Base-by-base conservation (phyloP, 2,888 invertebrate genomes). In the Drosophila acutilabella region DNA sequence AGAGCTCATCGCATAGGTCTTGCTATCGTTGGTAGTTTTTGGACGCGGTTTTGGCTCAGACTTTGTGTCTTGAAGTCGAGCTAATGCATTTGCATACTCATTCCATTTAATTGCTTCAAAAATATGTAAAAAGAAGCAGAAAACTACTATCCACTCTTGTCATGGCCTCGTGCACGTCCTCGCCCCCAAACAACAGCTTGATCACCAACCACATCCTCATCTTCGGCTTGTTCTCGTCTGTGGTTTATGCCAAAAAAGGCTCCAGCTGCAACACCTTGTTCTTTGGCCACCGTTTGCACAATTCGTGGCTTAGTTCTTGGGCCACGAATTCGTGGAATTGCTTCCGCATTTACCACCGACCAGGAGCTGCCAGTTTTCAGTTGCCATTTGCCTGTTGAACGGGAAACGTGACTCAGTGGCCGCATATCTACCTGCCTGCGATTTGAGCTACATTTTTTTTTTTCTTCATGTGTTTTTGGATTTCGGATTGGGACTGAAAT, bases 51-150 rank as follows among this genome's bases (percentile, higher is more conserved):
- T 38, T 42, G 57, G 13, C 18, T 73, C 16, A 57, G 33, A 26
- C 33, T 65, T 41, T 38, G 48, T 56, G 51, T 71, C 44, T 69
- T 40, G 16, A 41, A 65, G 64, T 52, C 61, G 65, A 52, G 69
- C 83, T 70, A 80, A 88, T 85, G 86, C 83, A 82, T 82, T 82
- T 82, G 88, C 81, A 82, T 82, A 86, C 81, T 88, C 86, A 86
- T 89, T 74, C 87, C 84, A 89, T 86, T 86, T 86, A 86, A 86
- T 86, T 86, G 89, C 89, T 79, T 74, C 79, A 70, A 84, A 86
- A 89, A 84, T 86, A 85, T 88, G 88, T 88, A 85, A 64, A 75
- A 81, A 26, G 30, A 30, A 8, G 30, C 30, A 30, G 8, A 54
- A 50, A 18, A 47, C 20, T 40, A 66, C 67, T 81, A 58, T 64